Base-by-base conservation (phyloP, 2,113 vertebrate genomes). In the Dermatemys mawii region DNA sequence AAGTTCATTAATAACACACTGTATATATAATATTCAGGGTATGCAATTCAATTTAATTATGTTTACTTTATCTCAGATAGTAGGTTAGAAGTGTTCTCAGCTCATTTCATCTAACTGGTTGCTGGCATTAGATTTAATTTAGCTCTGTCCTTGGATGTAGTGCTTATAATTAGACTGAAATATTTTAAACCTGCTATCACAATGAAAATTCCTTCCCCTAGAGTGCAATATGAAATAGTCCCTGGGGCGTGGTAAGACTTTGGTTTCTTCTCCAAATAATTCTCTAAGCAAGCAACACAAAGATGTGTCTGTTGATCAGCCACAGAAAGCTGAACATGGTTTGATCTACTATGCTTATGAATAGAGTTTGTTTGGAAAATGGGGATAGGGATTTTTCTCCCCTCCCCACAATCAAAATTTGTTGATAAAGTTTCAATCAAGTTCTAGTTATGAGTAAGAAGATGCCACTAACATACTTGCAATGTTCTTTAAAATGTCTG, bases 11-110 rank as follows among this genome's bases (percentile, higher is more conserved):
- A 93, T 82, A 88, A 54, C 89, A 83, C 63, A 94, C 81, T 88
- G 92, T 32, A 79, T 53, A 51, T 44, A 22, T 51, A 92, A 92
- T 87, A 92, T 91, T 94, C 88, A 87, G 22, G 19, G 67, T 86
- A 85, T 38, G 85, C 60, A 76, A 41, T 91, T 92, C 67, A 29
- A 70, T 88, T 91, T 83, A 89, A 93, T 82, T 88, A 54, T 85
- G 93, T 96, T 97, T 96, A 94, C 94, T 96, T 95, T 95, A 53
- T 90, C 93, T 92, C 55, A 44, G 83, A 97, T 81, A 81, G 29
- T 38, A 88, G 21, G 22, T 78, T 90, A 89, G 86, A 88, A 87
- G 51, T 75, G 38, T 80, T 93, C 75, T 88, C 32, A 70, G 73
- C 53, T 95, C 11, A 26, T 41, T 93, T 93, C 54, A 87, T 95